Evolutionary conservation across 2,888 invertebrate species (phyloP).

Genomic region (Clivina fossor): DNA sequence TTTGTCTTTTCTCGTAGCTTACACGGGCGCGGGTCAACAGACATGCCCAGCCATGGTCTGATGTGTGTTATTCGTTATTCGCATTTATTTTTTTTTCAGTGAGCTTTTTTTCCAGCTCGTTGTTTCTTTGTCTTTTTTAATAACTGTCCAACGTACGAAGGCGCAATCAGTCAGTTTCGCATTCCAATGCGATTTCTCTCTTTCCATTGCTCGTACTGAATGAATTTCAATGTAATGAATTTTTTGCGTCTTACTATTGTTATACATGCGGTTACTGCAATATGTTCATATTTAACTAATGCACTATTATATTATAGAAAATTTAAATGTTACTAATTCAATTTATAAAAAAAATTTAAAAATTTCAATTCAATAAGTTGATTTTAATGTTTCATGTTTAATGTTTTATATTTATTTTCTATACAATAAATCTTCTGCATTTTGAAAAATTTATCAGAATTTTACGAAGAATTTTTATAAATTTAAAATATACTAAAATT

Average conservation of each 20-base stretch:
- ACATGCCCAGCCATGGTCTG: constrained; percentile 1
- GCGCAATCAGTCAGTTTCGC: constrained; percentile 28
- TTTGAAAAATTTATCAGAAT: not conserved
- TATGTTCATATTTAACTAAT: no score
- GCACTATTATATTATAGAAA: no score
- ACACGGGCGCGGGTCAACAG: constrained; percentile 1
- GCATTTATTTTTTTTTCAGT: not conserved
- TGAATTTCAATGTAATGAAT: constrained; percentile 5
- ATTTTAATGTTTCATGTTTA: no score
- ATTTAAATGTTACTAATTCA: no score
- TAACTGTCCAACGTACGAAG: constrained; percentile 27
- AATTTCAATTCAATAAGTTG: no score
- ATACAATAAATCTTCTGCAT: not conserved
- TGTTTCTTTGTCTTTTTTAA: constrained; percentile 19
- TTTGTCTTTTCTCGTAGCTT: constrained; percentile 20
- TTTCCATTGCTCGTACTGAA: not conserved
- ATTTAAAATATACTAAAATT: no score
- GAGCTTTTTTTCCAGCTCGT: no score
- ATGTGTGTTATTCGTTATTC: constrained; percentile 15
- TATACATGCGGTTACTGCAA: no score
- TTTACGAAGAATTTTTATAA: no score
- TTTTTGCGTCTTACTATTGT: no score
- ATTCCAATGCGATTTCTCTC: constrained; percentile 10
- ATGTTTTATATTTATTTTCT: no score
- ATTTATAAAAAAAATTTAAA: no score